Evolutionary conservation across 2,797 vertebrate species (phyloP), one percentile per base, ranked within the genome.

Genomic region (Eutrigla gurnardus): DNA sequence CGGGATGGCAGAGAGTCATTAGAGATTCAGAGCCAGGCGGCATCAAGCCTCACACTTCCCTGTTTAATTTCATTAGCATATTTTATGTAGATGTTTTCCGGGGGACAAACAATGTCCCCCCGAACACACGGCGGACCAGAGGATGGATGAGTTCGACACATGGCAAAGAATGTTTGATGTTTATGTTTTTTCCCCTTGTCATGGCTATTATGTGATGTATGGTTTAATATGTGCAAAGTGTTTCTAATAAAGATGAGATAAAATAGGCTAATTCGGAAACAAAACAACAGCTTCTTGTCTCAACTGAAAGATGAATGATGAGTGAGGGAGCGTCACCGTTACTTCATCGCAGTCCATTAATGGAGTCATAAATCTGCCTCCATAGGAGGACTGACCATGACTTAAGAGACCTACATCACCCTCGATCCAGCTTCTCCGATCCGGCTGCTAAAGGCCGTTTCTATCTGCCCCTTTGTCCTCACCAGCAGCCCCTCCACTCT

Each of bases 11-110:
- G 73, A 78, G 82, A 90, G 83, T 92, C 91, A 90, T 94, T 91
- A 92, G 78, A 77, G 85, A 92, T 93, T 91, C 85, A 75, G 78
- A 84, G 60, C 70, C 77, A 81, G 80, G 83, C 90, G 18, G 80
- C 84, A 73, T 88, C 90, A 85, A 83, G 76, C 80, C 82, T 90
- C 66, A 70, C 84, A 73, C 81, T 90, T 86, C 80, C 76, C 61
- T 81, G 42, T 92, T 89, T 93, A 92, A 93, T 94, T 92, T 91
- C 83, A 93, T 94, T 93, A 89, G 85, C 91, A 94, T 93, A 93
- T 92, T 93, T 92, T 92, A 92, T 92, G 83, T 77, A 84, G 82
- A 89, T 90, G 73, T 90, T 25, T 88, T 91, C 77, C 67, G 25
- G 73, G 65, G 82, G 65, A 84, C 84, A 89, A 93, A 89, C 84